These are phyloP conservation scores for Nephrotoma guestfalica DNA, from an alignment of 2,888 invertebrate species.

Conservation along the genomic window DNA sequence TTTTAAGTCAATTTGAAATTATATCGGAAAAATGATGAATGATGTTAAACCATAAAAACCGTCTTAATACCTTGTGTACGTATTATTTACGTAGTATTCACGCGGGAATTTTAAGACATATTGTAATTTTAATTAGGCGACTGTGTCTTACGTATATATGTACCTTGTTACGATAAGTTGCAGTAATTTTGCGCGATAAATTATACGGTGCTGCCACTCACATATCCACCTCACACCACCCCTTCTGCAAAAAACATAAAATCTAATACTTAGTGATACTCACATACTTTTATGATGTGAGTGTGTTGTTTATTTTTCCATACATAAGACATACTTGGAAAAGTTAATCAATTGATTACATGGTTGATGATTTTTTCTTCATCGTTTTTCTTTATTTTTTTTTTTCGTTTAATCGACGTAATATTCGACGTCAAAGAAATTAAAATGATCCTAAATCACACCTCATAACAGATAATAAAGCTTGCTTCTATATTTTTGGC, in stretches of 20 bases:
- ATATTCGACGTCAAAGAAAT: neutral
- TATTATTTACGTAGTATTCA: neutral
- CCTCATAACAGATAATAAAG: neutral
- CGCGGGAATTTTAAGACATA: neutral
- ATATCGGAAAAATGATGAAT: neutral
- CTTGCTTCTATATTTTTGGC: neutral
- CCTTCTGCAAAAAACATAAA: neutral
- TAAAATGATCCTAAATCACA: neutral
- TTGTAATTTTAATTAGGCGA: neutral
- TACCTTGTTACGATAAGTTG: neutral
- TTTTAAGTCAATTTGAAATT: neutral
- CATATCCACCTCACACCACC: neutral
- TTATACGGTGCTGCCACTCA: neutral
- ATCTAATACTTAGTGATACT: neutral
- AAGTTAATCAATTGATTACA: neutral
- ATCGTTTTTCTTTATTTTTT: neutral
- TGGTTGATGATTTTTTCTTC: neutral
- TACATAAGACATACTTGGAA: neutral
- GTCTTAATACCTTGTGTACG: neutral
- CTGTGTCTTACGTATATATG: neutral
- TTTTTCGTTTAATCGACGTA: neutral
- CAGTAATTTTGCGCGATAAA: neutral
- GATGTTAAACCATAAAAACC: neutral
- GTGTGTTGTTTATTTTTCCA: neutral
- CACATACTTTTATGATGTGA: neutral